Evolutionary conservation across 2,797 vertebrate species (phyloP).

Genomic region (Epinephelus awoara): DNA sequence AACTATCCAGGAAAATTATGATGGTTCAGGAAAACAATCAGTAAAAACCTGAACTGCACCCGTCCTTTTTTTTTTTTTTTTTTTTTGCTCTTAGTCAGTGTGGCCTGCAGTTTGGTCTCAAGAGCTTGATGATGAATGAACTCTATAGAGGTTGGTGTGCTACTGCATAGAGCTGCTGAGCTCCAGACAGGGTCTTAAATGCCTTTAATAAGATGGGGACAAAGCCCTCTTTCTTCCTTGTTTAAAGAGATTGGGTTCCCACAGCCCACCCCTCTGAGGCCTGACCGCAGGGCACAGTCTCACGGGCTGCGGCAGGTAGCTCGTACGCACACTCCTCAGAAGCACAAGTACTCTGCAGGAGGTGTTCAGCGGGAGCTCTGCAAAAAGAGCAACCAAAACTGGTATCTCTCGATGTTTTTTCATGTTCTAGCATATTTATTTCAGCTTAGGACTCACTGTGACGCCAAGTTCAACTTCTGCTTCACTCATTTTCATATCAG

Average conservation of each 20-base stretch:
- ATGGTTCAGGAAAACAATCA: conserved; percentile 48
- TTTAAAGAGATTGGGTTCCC: conserved; percentile 85
- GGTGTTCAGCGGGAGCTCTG: conserved; percentile 17
- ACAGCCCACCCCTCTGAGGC: conserved; percentile 76
- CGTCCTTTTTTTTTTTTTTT: neutral
- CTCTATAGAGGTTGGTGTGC: conserved; percentile 65
- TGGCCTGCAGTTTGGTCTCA: conserved; percentile 49
- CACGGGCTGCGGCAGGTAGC: conserved; percentile 73
- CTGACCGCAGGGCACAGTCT: conserved; percentile 67
- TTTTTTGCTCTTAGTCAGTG: conserved; percentile 23
- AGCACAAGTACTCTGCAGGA: conserved; percentile 41
- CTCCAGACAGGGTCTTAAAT: conserved; percentile 83
- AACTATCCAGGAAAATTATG: conserved; percentile 26
- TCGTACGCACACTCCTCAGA: conserved; percentile 34
- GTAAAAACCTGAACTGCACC: conserved; percentile 43
- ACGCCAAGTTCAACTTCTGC: conserved; percentile 7
- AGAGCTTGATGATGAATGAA: conserved; percentile 73
- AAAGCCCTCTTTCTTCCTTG: conserved; percentile 85
- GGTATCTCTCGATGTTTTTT: neutral
- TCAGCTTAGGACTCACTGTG: neutral
- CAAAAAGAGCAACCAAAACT: conserved; percentile 34
- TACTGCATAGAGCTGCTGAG: conserved; percentile 70
- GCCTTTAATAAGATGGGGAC: conserved; percentile 84
- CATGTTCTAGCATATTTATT: neutral
- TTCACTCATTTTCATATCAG: conserved; percentile 24